phyloP scores from a whole-genome alignment of 1,140 invertebrate genomes.

The Melipona quadrifasciata region DNA sequence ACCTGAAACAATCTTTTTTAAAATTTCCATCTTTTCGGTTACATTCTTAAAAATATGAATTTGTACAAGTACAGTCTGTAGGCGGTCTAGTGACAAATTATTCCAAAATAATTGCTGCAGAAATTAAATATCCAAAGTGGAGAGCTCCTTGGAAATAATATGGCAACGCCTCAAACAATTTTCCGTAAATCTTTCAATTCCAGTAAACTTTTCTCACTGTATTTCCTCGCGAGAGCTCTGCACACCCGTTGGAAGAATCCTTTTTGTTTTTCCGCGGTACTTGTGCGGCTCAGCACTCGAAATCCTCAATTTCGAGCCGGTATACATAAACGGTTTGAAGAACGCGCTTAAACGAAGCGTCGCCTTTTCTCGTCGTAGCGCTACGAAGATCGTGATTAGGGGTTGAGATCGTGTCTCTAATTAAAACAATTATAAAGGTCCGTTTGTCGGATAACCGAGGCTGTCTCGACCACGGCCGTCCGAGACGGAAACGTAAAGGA shows the following conservation, averaged over 20 bases:
- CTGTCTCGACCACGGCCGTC: neutral
- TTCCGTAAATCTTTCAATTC: too few relatives aligned
- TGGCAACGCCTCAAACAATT: too few relatives aligned
- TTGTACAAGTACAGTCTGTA: too few relatives aligned
- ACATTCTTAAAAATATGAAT: too few relatives aligned
- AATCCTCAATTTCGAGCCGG: neutral
- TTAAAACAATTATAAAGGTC: slow-evolving; percentile 47
- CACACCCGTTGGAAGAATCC: neutral
- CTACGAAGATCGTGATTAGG: slow-evolving; percentile 4
- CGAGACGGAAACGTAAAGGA: slow-evolving; percentile 30
- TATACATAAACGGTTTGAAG: neutral
- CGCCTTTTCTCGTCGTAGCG: neutral
- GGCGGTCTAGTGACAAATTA: too few relatives aligned
- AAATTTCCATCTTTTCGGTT: too few relatives aligned
- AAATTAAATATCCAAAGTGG: too few relatives aligned
- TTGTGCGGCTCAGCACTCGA: neutral
- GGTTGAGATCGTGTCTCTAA: slow-evolving; percentile 35
- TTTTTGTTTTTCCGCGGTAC: neutral
- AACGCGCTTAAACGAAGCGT: neutral
- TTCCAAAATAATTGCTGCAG: too few relatives aligned
- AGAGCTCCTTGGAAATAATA: too few relatives aligned
- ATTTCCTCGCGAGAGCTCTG: neutral
- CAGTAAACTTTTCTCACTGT: neutral
- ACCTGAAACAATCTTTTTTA: too few relatives aligned
- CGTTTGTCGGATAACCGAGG: neutral